A percentile compares a stretch with the other conserved stretches of the same genome.
These are phyloP conservation scores for Halocaridina rubra DNA, from an alignment of 2,888 invertebrate genomes.

Conservation along the genomic window DNA sequence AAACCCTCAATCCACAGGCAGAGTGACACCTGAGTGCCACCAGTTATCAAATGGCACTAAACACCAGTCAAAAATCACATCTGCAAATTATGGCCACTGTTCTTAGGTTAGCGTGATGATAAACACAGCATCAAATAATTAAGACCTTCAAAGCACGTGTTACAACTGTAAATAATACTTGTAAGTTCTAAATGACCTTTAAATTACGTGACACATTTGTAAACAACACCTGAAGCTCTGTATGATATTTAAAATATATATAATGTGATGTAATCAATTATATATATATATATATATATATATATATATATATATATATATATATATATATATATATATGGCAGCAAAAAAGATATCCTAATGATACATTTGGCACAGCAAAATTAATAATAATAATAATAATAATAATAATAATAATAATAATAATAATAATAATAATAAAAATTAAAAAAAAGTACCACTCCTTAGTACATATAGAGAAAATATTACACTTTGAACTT, in stretches of 20 bases:
- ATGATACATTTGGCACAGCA: slow-evolving; percentile 34
- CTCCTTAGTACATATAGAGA: neutral
- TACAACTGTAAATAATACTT: neutral
- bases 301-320: neutral
- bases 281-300: neutral
- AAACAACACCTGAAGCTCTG: neutral
- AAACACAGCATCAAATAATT: no score
- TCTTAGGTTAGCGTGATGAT: no score
- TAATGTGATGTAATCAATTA: neutral
- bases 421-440: no score
- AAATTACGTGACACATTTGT: neutral
- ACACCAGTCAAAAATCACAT: no score
- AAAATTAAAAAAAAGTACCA: neutral
- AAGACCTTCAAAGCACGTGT: no score
- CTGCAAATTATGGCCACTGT: no score
- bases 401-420: no score
- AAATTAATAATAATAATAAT: neutral
- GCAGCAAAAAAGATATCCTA: neutral
- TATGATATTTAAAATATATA: neutral
- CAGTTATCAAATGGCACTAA: no score
- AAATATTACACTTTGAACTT: neutral
- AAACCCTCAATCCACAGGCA: no score
- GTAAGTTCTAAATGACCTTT: neutral
- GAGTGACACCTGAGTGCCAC: no score
- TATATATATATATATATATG: neutral